phyloP scores from a whole-genome alignment of 1,140 invertebrate genomes.

The Drosophila insularis region DNA sequence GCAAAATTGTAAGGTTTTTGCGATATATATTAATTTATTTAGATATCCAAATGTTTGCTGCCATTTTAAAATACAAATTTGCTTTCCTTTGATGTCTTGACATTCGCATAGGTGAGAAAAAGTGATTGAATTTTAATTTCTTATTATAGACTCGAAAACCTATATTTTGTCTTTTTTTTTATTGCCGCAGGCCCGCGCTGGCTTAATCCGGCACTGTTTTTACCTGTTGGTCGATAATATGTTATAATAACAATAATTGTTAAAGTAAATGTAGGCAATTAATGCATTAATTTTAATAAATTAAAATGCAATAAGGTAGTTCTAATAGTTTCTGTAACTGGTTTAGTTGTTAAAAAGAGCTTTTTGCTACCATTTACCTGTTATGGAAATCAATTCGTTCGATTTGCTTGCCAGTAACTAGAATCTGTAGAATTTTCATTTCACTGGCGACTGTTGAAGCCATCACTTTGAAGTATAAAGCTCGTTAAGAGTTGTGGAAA shows the following conservation, averaged over 20 bases:
- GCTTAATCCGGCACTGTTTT: no score
- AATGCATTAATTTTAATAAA: background rate
- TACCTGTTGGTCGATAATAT: no score
- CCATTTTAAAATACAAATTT: no score
- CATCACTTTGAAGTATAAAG: constrained; percentile 7
- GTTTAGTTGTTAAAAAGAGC: background rate
- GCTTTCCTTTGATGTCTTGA: no score
- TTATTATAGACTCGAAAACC: no score
- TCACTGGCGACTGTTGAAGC: constrained; percentile 14
- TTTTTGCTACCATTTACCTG: background rate
- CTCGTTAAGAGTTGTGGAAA: constrained; percentile 4
- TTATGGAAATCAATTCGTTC: background rate
- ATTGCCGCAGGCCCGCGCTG: no score
- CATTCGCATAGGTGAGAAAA: no score
- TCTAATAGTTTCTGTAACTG: background rate
- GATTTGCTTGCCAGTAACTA: background rate
- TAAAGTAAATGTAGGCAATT: background rate
- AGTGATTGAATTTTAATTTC: no score
- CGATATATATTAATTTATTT: no score
- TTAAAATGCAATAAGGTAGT: background rate
- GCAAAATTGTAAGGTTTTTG: no score
- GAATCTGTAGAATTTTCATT: constrained; percentile 16
- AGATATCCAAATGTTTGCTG: no score
- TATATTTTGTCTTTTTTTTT: no score
- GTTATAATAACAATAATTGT: background rate